phyloP scores from a whole-genome alignment of 2,888 invertebrate species.

The Phortica magna region DNA sequence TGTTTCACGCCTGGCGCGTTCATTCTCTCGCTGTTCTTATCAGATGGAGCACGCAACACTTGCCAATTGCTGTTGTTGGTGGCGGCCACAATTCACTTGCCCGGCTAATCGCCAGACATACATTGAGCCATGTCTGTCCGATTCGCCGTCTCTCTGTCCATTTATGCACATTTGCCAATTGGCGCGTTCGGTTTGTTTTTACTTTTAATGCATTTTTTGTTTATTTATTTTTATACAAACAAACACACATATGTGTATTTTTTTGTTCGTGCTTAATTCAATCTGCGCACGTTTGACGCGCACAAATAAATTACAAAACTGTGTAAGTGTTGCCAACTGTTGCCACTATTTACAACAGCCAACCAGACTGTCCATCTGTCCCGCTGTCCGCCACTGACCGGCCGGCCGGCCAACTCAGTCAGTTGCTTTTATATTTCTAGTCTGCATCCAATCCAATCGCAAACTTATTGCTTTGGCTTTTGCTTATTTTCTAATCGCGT shows the following conservation, averaged over 20 bases:
- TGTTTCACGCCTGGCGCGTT: constrained; percentile 18
- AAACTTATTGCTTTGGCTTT: constrained; percentile 45
- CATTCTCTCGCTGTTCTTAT: constrained; percentile 37
- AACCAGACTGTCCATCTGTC: background rate
- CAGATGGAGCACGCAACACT: constrained; percentile 46
- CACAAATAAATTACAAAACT: constrained; percentile 74
- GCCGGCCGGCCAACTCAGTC: background rate
- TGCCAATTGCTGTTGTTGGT: constrained; percentile 8
- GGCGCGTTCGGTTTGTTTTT: background rate
- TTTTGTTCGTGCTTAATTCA: constrained; percentile 9
- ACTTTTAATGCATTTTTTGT: constrained; percentile 11
- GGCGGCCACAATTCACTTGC: constrained; percentile 28
- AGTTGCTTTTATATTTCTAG: constrained; percentile 1
- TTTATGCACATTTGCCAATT: constrained; percentile 27
- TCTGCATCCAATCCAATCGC: constrained; percentile 22
- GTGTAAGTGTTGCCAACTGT: constrained; percentile 56
- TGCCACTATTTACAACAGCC: constrained; percentile 3
- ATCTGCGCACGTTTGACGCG: constrained; percentile 21
- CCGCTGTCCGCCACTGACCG: too few species aligned
- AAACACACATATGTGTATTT: background rate
- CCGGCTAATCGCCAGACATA: background rate
- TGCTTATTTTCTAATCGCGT: constrained; percentile 65
- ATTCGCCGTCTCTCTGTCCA: background rate
- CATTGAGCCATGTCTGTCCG: background rate
- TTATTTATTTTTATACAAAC: constrained; percentile 19